These are phyloP conservation scores for Acanthurus leucopareius DNA, from an alignment of 2,797 vertebrate genomes.

Conservation along the genomic window DNA sequence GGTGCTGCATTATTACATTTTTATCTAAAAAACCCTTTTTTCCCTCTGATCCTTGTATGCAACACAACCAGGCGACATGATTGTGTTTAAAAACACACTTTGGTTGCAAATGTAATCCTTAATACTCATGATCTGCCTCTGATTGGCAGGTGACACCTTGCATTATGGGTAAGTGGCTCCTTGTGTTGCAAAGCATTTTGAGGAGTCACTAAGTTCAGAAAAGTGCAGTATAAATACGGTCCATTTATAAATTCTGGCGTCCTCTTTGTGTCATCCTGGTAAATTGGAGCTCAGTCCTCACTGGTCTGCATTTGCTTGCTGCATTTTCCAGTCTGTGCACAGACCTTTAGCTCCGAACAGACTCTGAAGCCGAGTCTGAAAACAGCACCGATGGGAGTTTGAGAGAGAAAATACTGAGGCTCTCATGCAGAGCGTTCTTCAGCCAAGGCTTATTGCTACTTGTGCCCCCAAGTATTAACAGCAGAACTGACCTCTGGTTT, in stretches of 20 bases:
- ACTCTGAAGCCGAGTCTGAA: slow-evolving; percentile 12
- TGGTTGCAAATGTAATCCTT: neutral
- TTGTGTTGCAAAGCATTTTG: too few relatives aligned
- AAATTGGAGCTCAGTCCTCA: slow-evolving; percentile 5
- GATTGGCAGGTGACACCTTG: too few relatives aligned
- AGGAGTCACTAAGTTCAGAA: too few relatives aligned
- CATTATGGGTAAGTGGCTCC: too few relatives aligned
- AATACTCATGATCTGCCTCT: neutral
- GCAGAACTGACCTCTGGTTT: slow-evolving; percentile 57
- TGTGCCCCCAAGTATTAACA: slow-evolving; percentile 29
- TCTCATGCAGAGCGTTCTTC: slow-evolving; percentile 24
- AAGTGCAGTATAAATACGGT: too few relatives aligned
- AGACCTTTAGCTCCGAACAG: neutral
- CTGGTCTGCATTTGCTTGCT: slow-evolving; percentile 2
- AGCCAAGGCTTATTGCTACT: slow-evolving; percentile 30
- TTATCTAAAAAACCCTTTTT: too few relatives aligned
- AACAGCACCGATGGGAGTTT: slow-evolving; percentile 31
- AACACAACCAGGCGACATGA: neutral
- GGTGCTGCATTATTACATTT: too few relatives aligned
- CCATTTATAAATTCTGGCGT: neutral
- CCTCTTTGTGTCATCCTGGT: slow-evolving; percentile 1
- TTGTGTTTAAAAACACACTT: neutral
- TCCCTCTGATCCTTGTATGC: too few relatives aligned
- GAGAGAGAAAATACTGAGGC: slow-evolving; percentile 25
- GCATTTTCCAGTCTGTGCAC: slow-evolving; percentile 4